phyloP scores from a whole-genome alignment of 2,113 vertebrate genomes.

The Protobothrops flavoviridis region DNA sequence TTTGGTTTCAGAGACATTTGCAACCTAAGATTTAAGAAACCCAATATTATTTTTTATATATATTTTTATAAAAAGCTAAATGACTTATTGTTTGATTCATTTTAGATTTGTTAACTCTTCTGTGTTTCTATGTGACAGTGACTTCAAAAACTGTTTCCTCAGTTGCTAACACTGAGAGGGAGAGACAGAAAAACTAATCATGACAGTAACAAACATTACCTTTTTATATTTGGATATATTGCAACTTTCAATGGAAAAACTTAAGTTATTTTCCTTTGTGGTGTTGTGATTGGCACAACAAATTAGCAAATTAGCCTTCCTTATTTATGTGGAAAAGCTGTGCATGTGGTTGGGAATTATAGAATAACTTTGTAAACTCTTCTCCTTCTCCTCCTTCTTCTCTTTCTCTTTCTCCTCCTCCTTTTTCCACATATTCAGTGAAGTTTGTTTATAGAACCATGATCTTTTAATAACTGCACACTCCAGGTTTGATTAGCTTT shows the following conservation, averaged over 20 bases:
- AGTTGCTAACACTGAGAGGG: constrained; percentile 67
- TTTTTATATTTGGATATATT: constrained; percentile 60
- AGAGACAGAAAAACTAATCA: constrained; percentile 64
- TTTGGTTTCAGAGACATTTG: not conserved
- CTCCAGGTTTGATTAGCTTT: constrained; percentile 60
- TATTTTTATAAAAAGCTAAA: not conserved
- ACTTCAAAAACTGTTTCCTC: constrained; percentile 77
- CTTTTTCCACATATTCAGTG: constrained; percentile 60
- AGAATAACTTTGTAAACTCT: constrained; percentile 57
- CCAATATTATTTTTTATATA: constrained; percentile 70
- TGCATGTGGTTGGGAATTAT: constrained; percentile 61
- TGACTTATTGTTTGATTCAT: constrained; percentile 19
- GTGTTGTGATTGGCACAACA: constrained; percentile 55
- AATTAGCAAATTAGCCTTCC: constrained; percentile 70
- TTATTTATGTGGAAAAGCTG: constrained; percentile 51
- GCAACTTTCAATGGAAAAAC: constrained; percentile 63
- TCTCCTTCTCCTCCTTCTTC: not conserved
- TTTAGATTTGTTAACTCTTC: not conserved
- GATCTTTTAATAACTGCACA: constrained; percentile 61
- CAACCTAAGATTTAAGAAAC: constrained; percentile 38
- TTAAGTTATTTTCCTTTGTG: constrained; percentile 58
- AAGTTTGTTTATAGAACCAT: constrained; percentile 55
- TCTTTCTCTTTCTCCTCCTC: not conserved
- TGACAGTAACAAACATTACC: constrained; percentile 65
- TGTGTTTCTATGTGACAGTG: constrained; percentile 70